These are phyloP conservation scores for Yoshiicerus persimilis DNA, from an alignment of 1,140 invertebrate genomes.

Conservation along the genomic window DNA sequence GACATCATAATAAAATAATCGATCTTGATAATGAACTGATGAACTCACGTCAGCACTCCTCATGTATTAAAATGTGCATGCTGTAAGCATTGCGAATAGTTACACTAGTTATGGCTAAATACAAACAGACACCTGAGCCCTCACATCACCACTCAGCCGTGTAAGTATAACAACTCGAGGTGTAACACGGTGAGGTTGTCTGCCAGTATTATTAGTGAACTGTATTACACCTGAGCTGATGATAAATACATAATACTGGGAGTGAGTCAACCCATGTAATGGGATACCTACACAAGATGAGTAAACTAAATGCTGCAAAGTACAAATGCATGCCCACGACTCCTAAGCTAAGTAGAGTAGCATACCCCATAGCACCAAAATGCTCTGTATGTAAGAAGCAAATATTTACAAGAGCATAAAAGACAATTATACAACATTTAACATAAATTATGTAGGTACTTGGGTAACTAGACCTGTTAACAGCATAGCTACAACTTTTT, in stretches of 20 bases:
- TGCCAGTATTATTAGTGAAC: background rate
- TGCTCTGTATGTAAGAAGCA: too few species aligned
- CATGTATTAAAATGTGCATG: background rate
- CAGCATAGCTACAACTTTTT: background rate
- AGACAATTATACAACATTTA: background rate
- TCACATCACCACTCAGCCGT: background rate
- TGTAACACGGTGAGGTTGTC: background rate
- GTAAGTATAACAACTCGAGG: background rate
- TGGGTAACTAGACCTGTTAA: background rate
- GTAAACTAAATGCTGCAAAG: too few species aligned
- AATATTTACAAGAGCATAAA: too few species aligned
- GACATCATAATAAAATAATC: background rate
- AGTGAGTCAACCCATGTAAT: too few species aligned
- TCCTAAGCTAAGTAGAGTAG: too few species aligned
- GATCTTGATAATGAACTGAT: constrained; percentile 15
- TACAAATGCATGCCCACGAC: too few species aligned
- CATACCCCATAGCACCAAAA: too few species aligned
- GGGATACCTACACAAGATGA: too few species aligned
- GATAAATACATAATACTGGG: background rate
- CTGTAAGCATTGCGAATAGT: background rate
- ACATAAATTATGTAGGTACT: background rate
- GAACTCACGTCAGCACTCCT: background rate
- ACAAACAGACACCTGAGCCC: background rate
- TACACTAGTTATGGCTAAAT: background rate
- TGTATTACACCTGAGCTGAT: background rate